phyloP scores from a whole-genome alignment of 2,888 invertebrate genomes.

The Cryptus viduatorius region DNA sequence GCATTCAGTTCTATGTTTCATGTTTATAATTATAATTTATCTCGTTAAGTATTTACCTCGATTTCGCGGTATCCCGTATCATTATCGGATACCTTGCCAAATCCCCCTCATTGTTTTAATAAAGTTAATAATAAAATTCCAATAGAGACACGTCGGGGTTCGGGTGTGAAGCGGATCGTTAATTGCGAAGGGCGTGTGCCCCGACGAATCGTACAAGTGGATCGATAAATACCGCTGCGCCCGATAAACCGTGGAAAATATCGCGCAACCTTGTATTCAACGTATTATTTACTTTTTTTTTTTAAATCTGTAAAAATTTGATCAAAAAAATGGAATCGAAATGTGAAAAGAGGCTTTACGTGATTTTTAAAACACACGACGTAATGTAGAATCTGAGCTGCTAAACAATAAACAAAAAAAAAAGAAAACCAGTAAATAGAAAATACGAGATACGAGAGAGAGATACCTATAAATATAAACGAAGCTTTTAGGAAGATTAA shows the following conservation, averaged over 20 bases:
- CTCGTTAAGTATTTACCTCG: neutral
- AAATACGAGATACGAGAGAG: constrained; percentile 43
- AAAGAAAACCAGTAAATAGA: constrained; percentile 5
- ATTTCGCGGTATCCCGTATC: neutral
- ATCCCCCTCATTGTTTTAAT: constrained; percentile 6
- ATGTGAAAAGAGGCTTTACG: neutral
- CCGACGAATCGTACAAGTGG: constrained; percentile 38
- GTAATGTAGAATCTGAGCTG: neutral
- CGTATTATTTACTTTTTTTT: neutral
- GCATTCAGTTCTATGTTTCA: neutral
- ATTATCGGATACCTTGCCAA: neutral
- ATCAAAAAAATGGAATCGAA: neutral
- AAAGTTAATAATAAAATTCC: constrained; percentile 56
- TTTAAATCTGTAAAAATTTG: neutral
- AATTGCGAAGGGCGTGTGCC: constrained; percentile 47
- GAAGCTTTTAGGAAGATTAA: constrained; percentile 67
- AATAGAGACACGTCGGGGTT: constrained; percentile 7
- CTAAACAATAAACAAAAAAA: constrained; percentile 2
- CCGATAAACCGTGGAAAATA: neutral
- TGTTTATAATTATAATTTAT: neutral
- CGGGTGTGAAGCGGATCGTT: constrained; percentile 51
- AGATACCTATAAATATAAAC: constrained; percentile 57
- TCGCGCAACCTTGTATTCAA: constrained; percentile 7
- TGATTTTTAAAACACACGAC: neutral
- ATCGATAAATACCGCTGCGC: constrained; percentile 51